Evolutionary conservation across 2,888 invertebrate species (phyloP).

Genomic region (Aleiodes testaceus): DNA sequence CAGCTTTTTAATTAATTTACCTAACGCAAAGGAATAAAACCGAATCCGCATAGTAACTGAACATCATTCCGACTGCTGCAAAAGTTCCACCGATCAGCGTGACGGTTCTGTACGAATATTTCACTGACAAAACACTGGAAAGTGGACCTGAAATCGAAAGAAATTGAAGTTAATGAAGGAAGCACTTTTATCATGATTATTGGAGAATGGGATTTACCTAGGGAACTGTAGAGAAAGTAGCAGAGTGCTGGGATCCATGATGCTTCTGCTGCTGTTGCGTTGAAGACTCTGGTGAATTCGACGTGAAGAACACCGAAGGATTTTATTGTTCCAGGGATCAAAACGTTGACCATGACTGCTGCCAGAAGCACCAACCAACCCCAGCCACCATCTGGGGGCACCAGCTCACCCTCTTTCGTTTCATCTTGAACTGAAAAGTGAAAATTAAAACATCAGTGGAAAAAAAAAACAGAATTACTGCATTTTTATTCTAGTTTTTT

Average conservation of each 20-base stretch:
- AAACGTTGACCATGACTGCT: constrained; percentile 86
- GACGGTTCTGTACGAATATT: constrained; percentile 88
- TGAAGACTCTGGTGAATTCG: constrained; percentile 86
- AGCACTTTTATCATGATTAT: not conserved
- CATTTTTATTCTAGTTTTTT: no score
- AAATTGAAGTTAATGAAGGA: not conserved
- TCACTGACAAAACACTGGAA: constrained; percentile 88
- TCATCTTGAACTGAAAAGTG: constrained; percentile 55
- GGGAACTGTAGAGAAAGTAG: constrained; percentile 90
- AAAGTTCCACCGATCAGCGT: constrained; percentile 88
- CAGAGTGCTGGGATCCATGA: constrained; percentile 91
- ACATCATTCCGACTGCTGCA: constrained; percentile 88
- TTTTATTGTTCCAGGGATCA: constrained; percentile 90
- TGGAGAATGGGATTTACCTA: constrained; percentile 76
- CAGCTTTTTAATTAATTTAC: constrained; percentile 74
- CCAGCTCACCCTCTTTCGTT: constrained; percentile 79
- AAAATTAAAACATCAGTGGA: not conserved
- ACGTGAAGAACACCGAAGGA: constrained; percentile 90
- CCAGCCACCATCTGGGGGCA: constrained; percentile 90
- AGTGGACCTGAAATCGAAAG: constrained; percentile 80
- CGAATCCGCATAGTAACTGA: constrained; percentile 87
- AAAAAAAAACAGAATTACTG: not conserved
- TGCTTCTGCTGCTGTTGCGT: constrained; percentile 82
- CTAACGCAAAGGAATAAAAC: constrained; percentile 86
- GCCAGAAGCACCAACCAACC: constrained; percentile 84